Base-by-base conservation (phyloP, 2,113 vertebrate genomes). In the Sorex araneus region DNA sequence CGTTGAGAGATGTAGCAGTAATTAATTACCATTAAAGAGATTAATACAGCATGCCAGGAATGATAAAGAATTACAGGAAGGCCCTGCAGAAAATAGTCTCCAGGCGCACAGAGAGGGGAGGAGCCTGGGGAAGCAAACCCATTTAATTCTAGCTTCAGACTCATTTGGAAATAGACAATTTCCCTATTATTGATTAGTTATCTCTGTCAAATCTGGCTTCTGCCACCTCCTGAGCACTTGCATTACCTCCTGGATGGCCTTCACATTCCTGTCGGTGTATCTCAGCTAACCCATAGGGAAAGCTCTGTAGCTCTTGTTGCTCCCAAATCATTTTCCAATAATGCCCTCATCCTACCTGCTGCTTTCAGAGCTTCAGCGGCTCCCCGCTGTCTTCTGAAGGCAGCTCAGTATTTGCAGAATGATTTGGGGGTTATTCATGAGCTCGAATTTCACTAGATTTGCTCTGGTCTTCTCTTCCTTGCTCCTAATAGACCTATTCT, bases 11-110 rank as follows among this genome's bases (percentile, higher is more conserved):
- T 91, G 92, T 86, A 96, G 73, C 70, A 32, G 60, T 93, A 97
- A 98, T 98, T 97, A 98, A 97, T 98, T 95, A 95, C 94, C 92
- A 92, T 90, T 54, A 92, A 95, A 89, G 16, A 93, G 94, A 95
- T 96, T 97, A 96, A 88, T 71, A 69, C 23, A 93, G 71, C 95
- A 90, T 85, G 95, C 84, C 91, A 95, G 54, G 87, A 96, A 88
- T 92, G 87, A 92, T 94, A 94, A 95, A 90, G 67, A 50, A 93
- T 78, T 36, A 50, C 85, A 76, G 15, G 36, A 67, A 75, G 34
- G 23, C 69, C 30, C 60, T 47, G 6, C 43, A 54, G 54, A 60
- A 60, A 2, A 3, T 28, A 66, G n/a, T 64, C 75, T 84, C 70
- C 23, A 43, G 23, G 57, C 7, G 0, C 11, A 2, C 19, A 28